Percentiles rank a stretch among this genome's conserved stretches.
Evolutionary conservation across 2,888 invertebrate species (phyloP).

Genomic region (Sesia bembeciformis): DNA sequence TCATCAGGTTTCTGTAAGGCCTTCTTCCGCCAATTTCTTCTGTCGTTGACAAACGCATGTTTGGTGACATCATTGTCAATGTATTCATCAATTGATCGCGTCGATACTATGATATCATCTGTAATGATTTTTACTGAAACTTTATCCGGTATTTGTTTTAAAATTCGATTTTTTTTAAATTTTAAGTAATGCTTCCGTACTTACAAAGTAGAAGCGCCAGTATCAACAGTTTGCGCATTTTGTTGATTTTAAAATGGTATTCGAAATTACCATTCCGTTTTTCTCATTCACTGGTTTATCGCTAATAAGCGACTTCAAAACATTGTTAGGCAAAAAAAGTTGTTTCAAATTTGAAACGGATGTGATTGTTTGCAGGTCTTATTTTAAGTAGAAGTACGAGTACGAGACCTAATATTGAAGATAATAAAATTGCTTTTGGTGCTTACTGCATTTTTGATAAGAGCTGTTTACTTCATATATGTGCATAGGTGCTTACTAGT

Average conservation of each 20-base stretch:
- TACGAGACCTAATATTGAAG: too few species aligned
- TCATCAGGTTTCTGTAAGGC: conserved; percentile 35
- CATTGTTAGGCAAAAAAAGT: conserved; percentile 27
- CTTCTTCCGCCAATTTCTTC: conserved; percentile 57
- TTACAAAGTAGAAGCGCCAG: conserved; percentile 58
- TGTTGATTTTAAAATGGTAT: conserved; percentile 21
- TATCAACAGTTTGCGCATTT: conserved; percentile 52
- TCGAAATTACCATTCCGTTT: conserved; percentile 24
- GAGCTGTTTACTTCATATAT: too few species aligned
- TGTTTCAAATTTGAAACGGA: conserved; percentile 18
- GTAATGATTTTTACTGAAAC: conserved; percentile 16
- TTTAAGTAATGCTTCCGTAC: conserved; percentile 13
- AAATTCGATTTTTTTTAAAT: neutral
- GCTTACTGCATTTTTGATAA: too few species aligned
- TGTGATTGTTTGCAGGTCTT: conserved; percentile 23
- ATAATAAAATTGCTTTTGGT: too few species aligned
- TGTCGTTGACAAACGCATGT: conserved; percentile 44
- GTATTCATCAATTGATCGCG: conserved; percentile 40
- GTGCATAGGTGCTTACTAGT: too few species aligned
- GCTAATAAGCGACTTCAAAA: conserved; percentile 30
- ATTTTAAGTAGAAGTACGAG: too few species aligned
- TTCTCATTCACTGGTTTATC: conserved; percentile 17
- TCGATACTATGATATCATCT: conserved; percentile 49
- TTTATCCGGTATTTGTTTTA: too few species aligned
- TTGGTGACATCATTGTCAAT: conserved; percentile 38